Evolutionary conservation across 2,113 vertebrate species (phyloP).

Genomic region (Hylia prasina): DNA sequence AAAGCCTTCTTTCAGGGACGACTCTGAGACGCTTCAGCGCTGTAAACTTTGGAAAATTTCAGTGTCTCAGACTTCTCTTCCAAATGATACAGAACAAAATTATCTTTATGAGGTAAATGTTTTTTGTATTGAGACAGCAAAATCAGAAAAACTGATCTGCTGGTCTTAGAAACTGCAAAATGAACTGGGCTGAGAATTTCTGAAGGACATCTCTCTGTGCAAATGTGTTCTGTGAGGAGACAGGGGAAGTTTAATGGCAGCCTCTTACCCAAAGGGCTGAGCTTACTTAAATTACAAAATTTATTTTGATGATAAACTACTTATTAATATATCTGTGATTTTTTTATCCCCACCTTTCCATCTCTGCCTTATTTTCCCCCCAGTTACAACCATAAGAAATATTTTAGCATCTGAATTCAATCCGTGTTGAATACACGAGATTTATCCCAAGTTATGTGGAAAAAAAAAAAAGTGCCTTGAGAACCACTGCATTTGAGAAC

Average conservation of each 20-base stretch:
- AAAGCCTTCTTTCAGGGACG: conserved; percentile 6
- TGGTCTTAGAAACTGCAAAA: background rate
- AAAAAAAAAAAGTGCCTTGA: background rate
- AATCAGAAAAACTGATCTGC: background rate
- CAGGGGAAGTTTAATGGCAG: background rate
- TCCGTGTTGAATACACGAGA: background rate
- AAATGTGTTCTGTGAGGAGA: background rate
- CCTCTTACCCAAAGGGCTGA: background rate
- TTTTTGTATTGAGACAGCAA: background rate
- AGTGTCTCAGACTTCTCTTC: background rate
- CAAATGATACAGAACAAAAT: background rate
- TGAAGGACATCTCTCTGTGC: background rate
- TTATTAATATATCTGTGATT: background rate
- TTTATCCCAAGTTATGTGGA: background rate
- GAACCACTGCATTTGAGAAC: conserved; percentile 48
- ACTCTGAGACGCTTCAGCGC: background rate
- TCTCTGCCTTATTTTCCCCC: background rate
- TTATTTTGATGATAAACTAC: background rate
- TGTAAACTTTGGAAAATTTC: background rate
- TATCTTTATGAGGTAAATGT: background rate
- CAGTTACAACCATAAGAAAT: background rate
- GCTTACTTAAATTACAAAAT: background rate
- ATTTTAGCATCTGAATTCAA: background rate
- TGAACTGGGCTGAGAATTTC: background rate
- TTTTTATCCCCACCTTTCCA: background rate